Evolutionary conservation across 1,140 invertebrate species (phyloP).

Genomic region (Drosophila kanapiae): DNA sequence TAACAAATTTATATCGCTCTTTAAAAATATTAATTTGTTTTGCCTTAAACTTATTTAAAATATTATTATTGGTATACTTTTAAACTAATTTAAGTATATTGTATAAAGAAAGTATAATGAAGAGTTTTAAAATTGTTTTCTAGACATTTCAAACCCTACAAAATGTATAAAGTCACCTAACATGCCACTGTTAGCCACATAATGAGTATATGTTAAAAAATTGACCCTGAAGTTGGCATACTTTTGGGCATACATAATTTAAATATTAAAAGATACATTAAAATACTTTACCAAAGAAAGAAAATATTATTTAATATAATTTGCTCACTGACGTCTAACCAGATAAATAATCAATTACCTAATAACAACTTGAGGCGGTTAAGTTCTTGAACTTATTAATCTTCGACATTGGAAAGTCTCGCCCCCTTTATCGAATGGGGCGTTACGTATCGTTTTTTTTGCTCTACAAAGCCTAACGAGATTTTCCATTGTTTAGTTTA

Average conservation of each 20-base stretch:
- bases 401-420: neutral
- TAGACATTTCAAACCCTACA: neutral
- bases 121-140: slow-evolving; percentile 5
- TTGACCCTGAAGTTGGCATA: slow-evolving; percentile 1
- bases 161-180: neutral
- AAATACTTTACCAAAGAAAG: neutral
- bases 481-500: slow-evolving; percentile 9
- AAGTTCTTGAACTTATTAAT: neutral
- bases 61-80: neutral
- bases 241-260: slow-evolving; percentile 19
- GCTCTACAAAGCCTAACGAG: slow-evolving; percentile 14
- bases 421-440: slow-evolving; percentile 5
- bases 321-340: neutral
- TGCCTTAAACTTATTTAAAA: no score
- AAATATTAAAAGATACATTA: neutral
- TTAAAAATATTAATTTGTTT: neutral
- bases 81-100: neutral
- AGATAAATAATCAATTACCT: neutral
- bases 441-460: slow-evolving; percentile 11
- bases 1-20: neutral
- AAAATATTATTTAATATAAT: neutral
- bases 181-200: slow-evolving; percentile 20
- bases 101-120: neutral
- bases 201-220: neutral
- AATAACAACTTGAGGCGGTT: neutral